Conservation (phyloP, 2,113 vertebrate genomes). For the Pedionomus torquatus region DNA sequence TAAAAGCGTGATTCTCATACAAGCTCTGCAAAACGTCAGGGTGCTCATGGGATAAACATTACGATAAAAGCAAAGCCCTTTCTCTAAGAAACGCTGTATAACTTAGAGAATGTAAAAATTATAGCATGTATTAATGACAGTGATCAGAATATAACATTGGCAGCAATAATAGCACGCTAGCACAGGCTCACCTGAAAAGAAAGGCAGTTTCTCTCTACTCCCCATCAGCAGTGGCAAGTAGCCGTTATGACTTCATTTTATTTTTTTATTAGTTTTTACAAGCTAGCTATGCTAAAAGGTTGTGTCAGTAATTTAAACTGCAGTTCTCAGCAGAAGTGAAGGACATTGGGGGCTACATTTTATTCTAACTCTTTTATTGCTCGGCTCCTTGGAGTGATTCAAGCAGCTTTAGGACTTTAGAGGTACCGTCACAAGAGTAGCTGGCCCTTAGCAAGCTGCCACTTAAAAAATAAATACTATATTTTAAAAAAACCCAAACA, state of each 20-base stretch:
- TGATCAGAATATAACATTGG: background rate
- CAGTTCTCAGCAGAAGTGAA: slow-evolving; percentile 57
- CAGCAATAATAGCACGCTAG: background rate
- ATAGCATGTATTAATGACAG: background rate
- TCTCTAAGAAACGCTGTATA: background rate
- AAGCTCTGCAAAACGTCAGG: background rate
- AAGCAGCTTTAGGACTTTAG: background rate
- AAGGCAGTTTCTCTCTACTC: background rate
- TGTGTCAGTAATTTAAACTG: background rate
- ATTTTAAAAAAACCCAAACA: no score
- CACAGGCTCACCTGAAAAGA: background rate
- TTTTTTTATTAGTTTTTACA: slow-evolving; percentile 24
- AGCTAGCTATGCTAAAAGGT: slow-evolving; percentile 38
- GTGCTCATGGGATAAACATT: background rate
- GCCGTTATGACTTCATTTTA: background rate
- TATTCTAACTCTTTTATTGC: slow-evolving; percentile 21
- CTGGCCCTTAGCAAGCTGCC: background rate
- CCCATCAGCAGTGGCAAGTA: background rate
- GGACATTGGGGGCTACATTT: slow-evolving; percentile 18
- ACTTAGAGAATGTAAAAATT: background rate
- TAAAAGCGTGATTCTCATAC: background rate
- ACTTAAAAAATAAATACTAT: background rate
- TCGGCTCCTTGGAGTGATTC: slow-evolving; percentile 2
- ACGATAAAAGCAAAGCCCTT: background rate
- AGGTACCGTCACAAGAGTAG: background rate